Percentiles rank a stretch among this genome's conserved stretches.
Conservation (phyloP, 2,797 vertebrate genomes). For the Pelobates cultripes region DNA sequence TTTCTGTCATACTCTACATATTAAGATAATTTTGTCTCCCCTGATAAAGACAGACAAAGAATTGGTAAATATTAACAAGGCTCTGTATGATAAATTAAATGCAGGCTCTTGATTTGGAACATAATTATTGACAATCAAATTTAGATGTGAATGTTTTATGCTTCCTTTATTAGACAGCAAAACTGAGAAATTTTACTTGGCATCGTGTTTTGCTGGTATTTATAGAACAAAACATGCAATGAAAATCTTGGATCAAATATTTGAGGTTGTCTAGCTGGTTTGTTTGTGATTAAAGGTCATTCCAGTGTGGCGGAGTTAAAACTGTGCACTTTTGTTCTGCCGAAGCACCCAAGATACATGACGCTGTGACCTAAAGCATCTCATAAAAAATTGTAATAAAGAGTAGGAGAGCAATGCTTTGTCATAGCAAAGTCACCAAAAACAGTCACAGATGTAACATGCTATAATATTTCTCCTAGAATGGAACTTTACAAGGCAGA, state of each 20-base stretch:
- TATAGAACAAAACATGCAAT: slow-evolving; percentile 44
- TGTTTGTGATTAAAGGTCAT: background rate
- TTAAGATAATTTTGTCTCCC: background rate
- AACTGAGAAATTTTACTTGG: slow-evolving; percentile 34
- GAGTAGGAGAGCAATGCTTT: no score
- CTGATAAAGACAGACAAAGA: slow-evolving; percentile 17
- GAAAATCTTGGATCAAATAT: slow-evolving; percentile 27
- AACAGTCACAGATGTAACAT: no score
- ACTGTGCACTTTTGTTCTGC: no score
- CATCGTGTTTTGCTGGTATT: slow-evolving; percentile 32
- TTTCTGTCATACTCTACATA: no score
- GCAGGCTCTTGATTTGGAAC: slow-evolving; percentile 35
- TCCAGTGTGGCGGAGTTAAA: background rate
- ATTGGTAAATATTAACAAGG: background rate
- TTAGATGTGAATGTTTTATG: slow-evolving; percentile 32
- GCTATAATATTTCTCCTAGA: no score
- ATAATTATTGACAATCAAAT: slow-evolving; percentile 48
- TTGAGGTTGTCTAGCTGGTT: slow-evolving; percentile 26
- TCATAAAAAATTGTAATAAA: no score
- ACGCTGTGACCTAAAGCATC: no score
- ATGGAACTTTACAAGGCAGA: no score
- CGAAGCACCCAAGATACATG: no score
- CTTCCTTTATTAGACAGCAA: slow-evolving; percentile 25
- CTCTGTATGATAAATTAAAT: slow-evolving; percentile 15
- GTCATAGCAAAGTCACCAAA: no score